These are phyloP conservation scores for Branchellion lobata DNA, from an alignment of 2,888 invertebrate species.

Conservation along the genomic window DNA sequence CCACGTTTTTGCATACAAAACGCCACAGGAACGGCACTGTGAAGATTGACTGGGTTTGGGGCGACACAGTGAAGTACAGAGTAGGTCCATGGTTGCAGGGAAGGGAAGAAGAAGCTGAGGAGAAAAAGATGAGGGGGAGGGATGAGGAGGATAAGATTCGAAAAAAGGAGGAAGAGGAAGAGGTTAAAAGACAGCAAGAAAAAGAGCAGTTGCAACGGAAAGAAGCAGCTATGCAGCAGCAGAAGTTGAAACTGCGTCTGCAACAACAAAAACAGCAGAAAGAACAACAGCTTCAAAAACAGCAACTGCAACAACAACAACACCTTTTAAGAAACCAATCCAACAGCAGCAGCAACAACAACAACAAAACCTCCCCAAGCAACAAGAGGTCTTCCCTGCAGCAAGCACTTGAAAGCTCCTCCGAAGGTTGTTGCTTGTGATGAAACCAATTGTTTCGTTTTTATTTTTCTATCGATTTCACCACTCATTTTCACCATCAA, in stretches of 20 bases:
- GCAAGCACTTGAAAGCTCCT: no score
- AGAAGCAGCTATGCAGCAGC: neutral
- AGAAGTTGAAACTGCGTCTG: neutral
- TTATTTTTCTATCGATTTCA: no score
- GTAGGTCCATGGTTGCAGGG: slow-evolving; percentile 34
- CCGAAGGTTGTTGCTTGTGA: no score
- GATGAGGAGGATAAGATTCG: neutral
- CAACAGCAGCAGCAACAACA: neutral
- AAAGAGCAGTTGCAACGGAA: no score
- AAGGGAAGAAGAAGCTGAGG: neutral
- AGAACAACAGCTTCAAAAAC: neutral
- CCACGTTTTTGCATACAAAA: no score
- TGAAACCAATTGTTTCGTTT: neutral
- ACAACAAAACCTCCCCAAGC: neutral
- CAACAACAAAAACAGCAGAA: neutral
- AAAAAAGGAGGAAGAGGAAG: neutral
- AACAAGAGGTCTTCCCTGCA: neutral
- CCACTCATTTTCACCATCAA: neutral
- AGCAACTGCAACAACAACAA: slow-evolving; percentile 14
- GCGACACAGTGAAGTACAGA: slow-evolving; percentile 34
- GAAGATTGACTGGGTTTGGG: slow-evolving; percentile 38
- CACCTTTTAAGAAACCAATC: neutral
- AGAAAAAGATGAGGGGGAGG: neutral
- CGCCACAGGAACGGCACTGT: slow-evolving; percentile 11
- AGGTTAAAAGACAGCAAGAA: no score